phyloP scores from a whole-genome alignment of 2,888 invertebrate genomes.

The Gisinianus flammeolus region DNA sequence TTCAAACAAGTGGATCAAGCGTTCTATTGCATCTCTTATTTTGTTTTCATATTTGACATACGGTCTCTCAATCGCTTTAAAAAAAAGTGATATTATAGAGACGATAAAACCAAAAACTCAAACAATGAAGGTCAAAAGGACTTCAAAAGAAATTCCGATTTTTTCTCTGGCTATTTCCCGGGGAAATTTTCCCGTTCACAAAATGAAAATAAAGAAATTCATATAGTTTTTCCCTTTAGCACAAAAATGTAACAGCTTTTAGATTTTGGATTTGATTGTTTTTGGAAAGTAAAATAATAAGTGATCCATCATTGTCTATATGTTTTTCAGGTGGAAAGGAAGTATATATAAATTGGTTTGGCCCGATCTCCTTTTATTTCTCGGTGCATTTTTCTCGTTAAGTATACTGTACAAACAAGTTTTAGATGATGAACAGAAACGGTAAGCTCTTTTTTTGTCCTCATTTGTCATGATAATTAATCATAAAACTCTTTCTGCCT shows the following conservation, averaged over 20 bases:
- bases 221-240: background rate
- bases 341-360: constrained; percentile 94
- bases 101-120: background rate
- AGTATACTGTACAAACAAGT: constrained; percentile 78
- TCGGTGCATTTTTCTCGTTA: constrained; percentile 77
- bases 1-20: too few species aligned
- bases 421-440: constrained; percentile 72
- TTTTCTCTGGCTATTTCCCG: too few species aligned
- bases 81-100: background rate
- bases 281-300: background rate
- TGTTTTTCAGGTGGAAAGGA: constrained; percentile 81
- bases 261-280: background rate
- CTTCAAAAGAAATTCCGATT: too few species aligned
- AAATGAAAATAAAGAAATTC: background rate
- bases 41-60: too few species aligned
- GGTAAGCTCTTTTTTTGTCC: constrained; percentile 64
- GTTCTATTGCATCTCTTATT: too few species aligned
- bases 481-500: too few species aligned
- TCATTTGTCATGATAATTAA: background rate
- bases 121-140: too few species aligned
- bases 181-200: too few species aligned
- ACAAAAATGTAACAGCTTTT: too few species aligned
- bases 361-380: constrained; percentile 82
- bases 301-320: background rate
- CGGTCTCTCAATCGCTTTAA: too few species aligned